A percentile compares a stretch with the other conserved stretches of the same genome.
phyloP scores from a whole-genome alignment of 2,888 invertebrate genomes.

The Agrypnus murinus region DNA sequence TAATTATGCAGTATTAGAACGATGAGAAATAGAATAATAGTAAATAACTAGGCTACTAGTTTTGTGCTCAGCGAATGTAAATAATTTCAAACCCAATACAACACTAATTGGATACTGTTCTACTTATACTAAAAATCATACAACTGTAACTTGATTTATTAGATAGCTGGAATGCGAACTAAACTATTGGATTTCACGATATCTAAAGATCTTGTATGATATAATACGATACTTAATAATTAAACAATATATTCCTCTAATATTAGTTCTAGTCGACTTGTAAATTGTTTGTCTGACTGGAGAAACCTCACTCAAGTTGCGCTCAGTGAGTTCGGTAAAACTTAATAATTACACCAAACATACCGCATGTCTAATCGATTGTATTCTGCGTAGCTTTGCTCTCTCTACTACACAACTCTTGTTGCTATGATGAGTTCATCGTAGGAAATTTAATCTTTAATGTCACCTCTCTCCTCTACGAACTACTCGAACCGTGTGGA shows the following conservation, averaged over 20 bases:
- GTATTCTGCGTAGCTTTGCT: conserved; percentile 32
- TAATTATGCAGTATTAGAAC: too few species aligned
- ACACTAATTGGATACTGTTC: too few species aligned
- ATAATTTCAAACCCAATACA: too few species aligned
- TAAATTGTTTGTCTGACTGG: conserved; percentile 41
- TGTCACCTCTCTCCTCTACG: conserved; percentile 14
- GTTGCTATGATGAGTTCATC: conserved; percentile 26
- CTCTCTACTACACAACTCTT: too few species aligned
- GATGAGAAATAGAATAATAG: too few species aligned
- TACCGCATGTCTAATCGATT: conserved; percentile 54
- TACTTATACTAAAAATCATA: too few species aligned
- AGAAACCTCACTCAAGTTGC: conserved; percentile 41
- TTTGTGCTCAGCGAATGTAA: too few species aligned
- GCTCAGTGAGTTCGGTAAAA: conserved; percentile 43
- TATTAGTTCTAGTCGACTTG: conserved; percentile 30
- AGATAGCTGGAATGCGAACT: too few species aligned
- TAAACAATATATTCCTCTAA: conserved; percentile 26
- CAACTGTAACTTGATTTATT: too few species aligned
- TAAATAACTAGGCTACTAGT: too few species aligned
- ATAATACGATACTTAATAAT: conserved; percentile 27
- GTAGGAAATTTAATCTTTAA: conserved; percentile 33
- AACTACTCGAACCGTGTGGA: too few species aligned
- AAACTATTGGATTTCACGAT: not conserved
- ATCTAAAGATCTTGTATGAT: not conserved
- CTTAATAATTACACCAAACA: conserved; percentile 55